These are phyloP conservation scores for Neolamprologus brichardi DNA, from an alignment of 2,113 vertebrate species.

Conservation along the genomic window DNA sequence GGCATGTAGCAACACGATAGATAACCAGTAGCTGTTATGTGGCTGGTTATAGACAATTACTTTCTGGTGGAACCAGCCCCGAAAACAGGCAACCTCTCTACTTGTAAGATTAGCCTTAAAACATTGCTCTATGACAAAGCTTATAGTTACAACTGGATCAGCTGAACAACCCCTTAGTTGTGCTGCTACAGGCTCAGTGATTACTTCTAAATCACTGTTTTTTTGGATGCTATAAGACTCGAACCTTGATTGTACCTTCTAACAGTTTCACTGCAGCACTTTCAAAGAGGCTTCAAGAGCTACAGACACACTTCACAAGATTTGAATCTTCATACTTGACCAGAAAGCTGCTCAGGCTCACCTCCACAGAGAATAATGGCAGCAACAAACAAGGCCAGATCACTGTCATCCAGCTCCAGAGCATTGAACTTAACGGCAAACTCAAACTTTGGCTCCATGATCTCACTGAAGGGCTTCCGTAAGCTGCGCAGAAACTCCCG, in stretches of 20 bases:
- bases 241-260: background rate
- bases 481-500: constrained; percentile 95
- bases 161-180: background rate
- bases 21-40: background rate
- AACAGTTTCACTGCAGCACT: background rate
- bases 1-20: background rate
- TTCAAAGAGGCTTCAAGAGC: background rate
- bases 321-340: background rate
- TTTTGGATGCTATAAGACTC: background rate
- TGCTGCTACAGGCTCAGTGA: background rate
- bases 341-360: constrained; percentile 54
- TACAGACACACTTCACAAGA: background rate
- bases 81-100: background rate
- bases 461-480: constrained; percentile 91
- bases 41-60: background rate
- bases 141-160: background rate
- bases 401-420: constrained; percentile 94
- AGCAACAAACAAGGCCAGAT: constrained; percentile 96
- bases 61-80: background rate
- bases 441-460: constrained; percentile 98
- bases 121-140: background rate
- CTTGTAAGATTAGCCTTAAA: background rate
- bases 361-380: constrained; percentile 98
- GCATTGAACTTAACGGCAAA: constrained; percentile 98
- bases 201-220: background rate